A percentile compares a stretch with the other conserved stretches of the same genome.
Conservation (phyloP, 1,140 invertebrate species). For the Metaphire vulgaris region DNA sequence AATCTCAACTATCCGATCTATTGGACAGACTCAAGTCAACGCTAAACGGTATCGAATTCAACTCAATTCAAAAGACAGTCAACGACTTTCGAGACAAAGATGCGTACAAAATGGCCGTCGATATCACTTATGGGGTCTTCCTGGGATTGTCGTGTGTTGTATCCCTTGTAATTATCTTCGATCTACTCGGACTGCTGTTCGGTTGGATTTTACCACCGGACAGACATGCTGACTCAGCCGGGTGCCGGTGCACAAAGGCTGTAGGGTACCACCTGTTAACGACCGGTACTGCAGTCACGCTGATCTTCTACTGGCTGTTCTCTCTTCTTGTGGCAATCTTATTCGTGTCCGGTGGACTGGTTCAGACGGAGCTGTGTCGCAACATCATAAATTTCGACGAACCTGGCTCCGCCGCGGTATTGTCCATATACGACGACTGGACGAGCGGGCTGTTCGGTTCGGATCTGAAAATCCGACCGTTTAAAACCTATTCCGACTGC, state of each 20-base stretch:
- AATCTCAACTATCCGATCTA: not conserved
- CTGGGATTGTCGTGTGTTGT: not conserved
- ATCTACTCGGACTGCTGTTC: not conserved
- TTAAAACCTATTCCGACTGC: not conserved
- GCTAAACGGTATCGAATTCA: not conserved
- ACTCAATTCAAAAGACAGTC: not conserved
- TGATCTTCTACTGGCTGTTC: conserved; percentile 23
- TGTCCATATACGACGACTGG: conserved; percentile 7
- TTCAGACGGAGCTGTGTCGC: conserved; percentile 21
- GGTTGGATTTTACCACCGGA: not conserved
- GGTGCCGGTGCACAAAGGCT: not conserved
- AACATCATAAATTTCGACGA: conserved; percentile 6
- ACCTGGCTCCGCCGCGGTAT: not conserved
- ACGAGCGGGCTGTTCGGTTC: not conserved
- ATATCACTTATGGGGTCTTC: not conserved
- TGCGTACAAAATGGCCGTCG: not conserved
- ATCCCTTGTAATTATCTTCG: not conserved
- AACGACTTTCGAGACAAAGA: not conserved
- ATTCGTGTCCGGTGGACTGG: conserved; percentile 16
- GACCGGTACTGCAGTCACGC: conserved; percentile 20
- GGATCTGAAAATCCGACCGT: not conserved
- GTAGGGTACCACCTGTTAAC: conserved; percentile 16
- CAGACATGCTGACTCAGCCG: too few relatives aligned
- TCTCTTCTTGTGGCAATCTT: not conserved
- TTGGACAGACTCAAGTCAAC: not conserved